Conservation (phyloP, 1,140 invertebrate species). For the Ostrea denselamellosa region DNA sequence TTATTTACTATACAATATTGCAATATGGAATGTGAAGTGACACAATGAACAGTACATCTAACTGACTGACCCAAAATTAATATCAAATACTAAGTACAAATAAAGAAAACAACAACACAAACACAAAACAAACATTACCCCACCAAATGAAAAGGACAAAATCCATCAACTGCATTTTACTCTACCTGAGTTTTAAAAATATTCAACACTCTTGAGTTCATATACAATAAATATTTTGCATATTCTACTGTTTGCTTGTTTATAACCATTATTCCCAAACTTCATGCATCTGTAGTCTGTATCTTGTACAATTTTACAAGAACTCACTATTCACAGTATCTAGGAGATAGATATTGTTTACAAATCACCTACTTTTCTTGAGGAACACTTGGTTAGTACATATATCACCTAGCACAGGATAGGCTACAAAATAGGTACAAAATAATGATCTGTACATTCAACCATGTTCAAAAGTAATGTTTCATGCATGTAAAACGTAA, state of each 20-base stretch:
- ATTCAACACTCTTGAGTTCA: not conserved
- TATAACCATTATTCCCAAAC: too few species aligned
- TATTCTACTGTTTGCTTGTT: too few species aligned
- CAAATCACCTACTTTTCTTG: too few species aligned
- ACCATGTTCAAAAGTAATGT: not conserved
- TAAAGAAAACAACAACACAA: not conserved
- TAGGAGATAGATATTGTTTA: too few species aligned
- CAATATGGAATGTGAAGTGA: not conserved
- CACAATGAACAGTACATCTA: not conserved
- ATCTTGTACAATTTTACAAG: too few species aligned
- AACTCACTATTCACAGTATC: too few species aligned
- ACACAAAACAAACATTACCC: not conserved
- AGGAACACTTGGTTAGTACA: too few species aligned
- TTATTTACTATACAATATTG: too few species aligned
- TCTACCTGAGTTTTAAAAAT: not conserved
- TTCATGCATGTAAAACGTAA: not conserved
- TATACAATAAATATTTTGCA: too few species aligned
- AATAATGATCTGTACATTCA: not conserved
- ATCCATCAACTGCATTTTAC: not conserved
- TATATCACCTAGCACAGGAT: not conserved
- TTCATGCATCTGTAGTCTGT: too few species aligned
- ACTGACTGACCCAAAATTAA: not conserved
- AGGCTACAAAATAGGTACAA: not conserved
- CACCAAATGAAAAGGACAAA: not conserved
- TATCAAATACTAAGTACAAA: not conserved